Evolutionary conservation across 2,888 invertebrate species (phyloP), one percentile per base, ranked within the genome.

Genomic region (Lithophane semibrunnea): DNA sequence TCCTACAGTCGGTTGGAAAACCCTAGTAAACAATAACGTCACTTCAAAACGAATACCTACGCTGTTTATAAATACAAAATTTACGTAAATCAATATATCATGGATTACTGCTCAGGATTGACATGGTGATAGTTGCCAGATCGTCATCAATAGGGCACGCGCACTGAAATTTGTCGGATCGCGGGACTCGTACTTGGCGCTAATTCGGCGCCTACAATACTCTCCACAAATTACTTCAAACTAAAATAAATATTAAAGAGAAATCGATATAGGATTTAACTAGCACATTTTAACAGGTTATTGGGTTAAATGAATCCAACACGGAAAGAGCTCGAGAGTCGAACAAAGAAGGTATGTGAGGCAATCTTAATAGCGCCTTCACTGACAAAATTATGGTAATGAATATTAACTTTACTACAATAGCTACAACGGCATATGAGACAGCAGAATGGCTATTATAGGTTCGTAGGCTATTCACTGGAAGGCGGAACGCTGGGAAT

Each of bases 51-150:
- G 9, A 44, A 37, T 47, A 42, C 18, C 1, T 60, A 60, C n/a
- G n/a, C n/a, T 49, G 44, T 61, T 67, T 70, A 63, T 52, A 73
- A 70, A 37, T 56, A 47, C n/a, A 29, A 3, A 67, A 42, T 82
- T 85, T 82, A 64, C 69, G 72, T 75, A 80, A 71, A 70, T 73
- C 68, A 61, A 74, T 78, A 63, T 37, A 71, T 75, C 77, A 68
- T 61, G 49, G 63, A 54, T 75, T 64, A 29, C 18, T 75, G 73
- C 65, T 77, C 61, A 79, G 60, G 49, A 76, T 49, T 66, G 75
- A 72, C 71, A 65, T 71, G 61, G 70, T 68, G 86, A 85, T 75
- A 80, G 74, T 79, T 89, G 89, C 87, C 89, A 90, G 87, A 85
- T 18, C 64, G 66, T 77, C 75, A 75, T 70, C 77, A 76, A 75